These are phyloP conservation scores for Porites australiensis DNA, from an alignment of 64 coral and sea anemone genomes.

Conservation along the genomic window DNA sequence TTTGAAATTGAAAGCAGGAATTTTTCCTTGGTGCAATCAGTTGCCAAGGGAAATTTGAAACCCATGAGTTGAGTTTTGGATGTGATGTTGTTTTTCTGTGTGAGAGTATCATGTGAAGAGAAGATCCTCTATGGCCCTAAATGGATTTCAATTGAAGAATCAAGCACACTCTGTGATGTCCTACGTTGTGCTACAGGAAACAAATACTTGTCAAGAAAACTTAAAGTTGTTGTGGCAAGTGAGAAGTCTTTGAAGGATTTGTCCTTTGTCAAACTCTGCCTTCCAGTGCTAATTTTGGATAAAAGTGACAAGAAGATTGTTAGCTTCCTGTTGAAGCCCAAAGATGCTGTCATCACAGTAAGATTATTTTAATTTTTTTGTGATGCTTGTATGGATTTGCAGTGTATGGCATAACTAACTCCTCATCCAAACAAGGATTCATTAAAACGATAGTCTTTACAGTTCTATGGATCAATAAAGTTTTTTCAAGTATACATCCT, in stretches of 20 bases:
- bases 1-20: constrained; percentile 40
- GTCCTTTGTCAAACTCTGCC: constrained; percentile 62
- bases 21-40: constrained; percentile 39
- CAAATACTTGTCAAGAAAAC: constrained; percentile 68
- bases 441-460: neutral
- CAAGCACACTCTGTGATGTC: constrained; percentile 80
- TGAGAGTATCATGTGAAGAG: constrained; percentile 77
- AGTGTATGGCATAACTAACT: neutral
- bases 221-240: constrained; percentile 87
- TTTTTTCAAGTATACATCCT: too few species aligned
- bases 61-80: neutral
- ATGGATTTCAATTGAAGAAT: constrained; percentile 85
- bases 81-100: constrained; percentile 87
- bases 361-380: neutral
- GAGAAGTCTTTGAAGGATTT: constrained; percentile 78
- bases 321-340: constrained; percentile 82
- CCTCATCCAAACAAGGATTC: neutral
- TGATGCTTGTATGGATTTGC: neutral
- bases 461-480: too few species aligned
- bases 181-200: constrained; percentile 87
- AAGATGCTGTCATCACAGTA: constrained; percentile 46
- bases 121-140: constrained; percentile 80
- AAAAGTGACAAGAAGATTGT: constrained; percentile 87
- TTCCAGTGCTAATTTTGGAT: constrained; percentile 74
- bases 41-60: constrained; percentile 21